Base-by-base conservation (phyloP, 2,113 vertebrate species). In the Protobothrops mucrosquamatus region DNA sequence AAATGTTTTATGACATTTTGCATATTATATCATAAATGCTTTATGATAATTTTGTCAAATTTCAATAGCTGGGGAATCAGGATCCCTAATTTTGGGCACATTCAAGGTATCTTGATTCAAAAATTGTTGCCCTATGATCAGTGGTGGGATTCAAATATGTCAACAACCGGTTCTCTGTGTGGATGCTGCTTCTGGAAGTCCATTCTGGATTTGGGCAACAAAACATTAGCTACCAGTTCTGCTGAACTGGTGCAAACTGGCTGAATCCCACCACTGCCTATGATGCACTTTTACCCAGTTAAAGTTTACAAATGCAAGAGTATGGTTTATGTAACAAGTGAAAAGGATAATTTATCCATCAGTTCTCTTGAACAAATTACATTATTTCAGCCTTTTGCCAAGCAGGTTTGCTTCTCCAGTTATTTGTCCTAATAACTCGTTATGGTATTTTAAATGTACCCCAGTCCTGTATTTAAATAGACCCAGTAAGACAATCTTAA, bases 401-500 rank as follows among this genome's bases (percentile, higher is more conserved):
- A 59, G 23, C 4, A 48, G 14, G 23, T 39, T 81, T 81, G 20
- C 23, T 56, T 89, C 88, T n/a, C 24, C 24, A 46, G 54, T 43
- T 9, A 85, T 85, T 55, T 85, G 11, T 46, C 51, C 26, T 81
- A 59, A 9, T 89, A 23, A 34, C 89, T 81, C 57, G 57, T n/a
- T 10, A 15, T 57, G 94, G 85, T 92, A 26, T 90, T 90, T 86
- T 59, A 4, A 56, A 94, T 94, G 18, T 93, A 94, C 59, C 94
- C 94, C 2, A 0, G 85, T 81, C 46, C 87, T n/a, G 29, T n/a
- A 88, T 14, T 88, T 51, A 88, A 22, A 88, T 89, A 51, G 0
- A 94, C 94, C 26, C 74, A 93, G 64, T 89, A 92, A 94, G 94
- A 96, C 94, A 89, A 95, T 91, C 46, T 89, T 96, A 90, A 54